Evolutionary conservation across 2,888 invertebrate genomes (phyloP).

Genomic region (Strigamia maritima): DNA sequence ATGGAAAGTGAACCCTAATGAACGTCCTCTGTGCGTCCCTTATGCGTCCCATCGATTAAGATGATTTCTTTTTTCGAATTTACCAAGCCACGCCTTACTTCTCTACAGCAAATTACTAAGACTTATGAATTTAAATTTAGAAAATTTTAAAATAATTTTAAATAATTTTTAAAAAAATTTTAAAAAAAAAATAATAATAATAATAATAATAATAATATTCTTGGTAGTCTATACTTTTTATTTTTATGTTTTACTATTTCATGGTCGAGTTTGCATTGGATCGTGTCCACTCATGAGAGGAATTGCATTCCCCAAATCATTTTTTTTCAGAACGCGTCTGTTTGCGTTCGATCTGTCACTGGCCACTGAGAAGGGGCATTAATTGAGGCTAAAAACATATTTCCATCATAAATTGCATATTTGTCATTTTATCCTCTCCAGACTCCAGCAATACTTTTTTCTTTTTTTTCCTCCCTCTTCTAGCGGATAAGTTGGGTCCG

Average conservation of each 20-base stretch:
- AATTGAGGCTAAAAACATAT: constrained; percentile 34
- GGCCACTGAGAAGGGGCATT: constrained; percentile 16
- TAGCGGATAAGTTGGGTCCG: constrained; percentile 7
- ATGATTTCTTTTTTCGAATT: constrained; percentile 1
- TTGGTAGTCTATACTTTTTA: not conserved
- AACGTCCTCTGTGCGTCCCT: constrained; percentile 26
- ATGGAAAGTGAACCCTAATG: constrained; percentile 34
- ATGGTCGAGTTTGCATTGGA: constrained; percentile 12
- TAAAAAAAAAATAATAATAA: too few relatives aligned
- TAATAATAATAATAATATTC: too few relatives aligned
- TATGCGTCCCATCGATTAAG: constrained; percentile 27
- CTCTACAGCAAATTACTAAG: not conserved
- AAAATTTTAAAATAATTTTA: not conserved
- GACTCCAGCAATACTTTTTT: not conserved
- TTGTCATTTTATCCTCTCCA: constrained; percentile 7
- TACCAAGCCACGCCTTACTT: constrained; percentile 5
- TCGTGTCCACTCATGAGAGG: constrained; percentile 26
- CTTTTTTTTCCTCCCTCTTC: not conserved
- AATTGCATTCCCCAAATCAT: constrained; percentile 26
- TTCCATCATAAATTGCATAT: constrained; percentile 34
- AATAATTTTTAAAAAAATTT: not conserved
- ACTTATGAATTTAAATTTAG: not conserved
- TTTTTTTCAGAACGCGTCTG: not conserved
- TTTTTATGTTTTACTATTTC: not conserved
- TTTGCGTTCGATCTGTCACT: constrained; percentile 8